phyloP scores from a whole-genome alignment of 1,140 invertebrate species.

The Drosophila busckii region DNA sequence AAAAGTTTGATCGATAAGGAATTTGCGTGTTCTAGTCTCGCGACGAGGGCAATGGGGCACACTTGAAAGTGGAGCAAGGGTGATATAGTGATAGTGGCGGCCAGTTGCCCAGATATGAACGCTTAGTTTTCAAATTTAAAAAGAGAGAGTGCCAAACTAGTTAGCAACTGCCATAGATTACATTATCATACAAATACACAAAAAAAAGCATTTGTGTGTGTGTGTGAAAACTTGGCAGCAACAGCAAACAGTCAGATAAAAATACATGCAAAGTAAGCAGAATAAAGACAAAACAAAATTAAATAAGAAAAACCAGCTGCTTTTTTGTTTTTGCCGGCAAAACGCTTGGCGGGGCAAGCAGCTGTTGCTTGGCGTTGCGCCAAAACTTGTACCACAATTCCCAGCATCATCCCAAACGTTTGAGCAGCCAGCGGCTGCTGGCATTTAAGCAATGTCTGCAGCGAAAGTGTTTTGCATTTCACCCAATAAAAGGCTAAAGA shows the following conservation, averaged over 20 bases:
- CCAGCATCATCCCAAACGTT: conserved; percentile 14
- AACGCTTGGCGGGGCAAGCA: conserved; percentile 8
- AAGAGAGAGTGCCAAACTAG: conserved; percentile 12
- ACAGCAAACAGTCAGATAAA: conserved; percentile 35
- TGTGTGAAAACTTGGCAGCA: conserved; percentile 36
- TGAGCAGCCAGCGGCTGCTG: conserved; percentile 4
- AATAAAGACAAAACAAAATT: conserved; percentile 41
- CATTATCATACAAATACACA: conserved; percentile 43
- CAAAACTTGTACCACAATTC: conserved; percentile 29
- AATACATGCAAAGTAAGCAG: conserved; percentile 30
- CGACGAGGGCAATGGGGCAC: conserved; percentile 5
- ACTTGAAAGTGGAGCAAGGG: conserved; percentile 32
- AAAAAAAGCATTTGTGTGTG: conserved; percentile 9
- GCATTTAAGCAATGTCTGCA: conserved; percentile 57
- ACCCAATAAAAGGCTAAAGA: conserved; percentile 7
- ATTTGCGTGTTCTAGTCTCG: conserved; percentile 54
- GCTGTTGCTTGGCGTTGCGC: conserved; percentile 31
- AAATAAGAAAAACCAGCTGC: conserved; percentile 37
- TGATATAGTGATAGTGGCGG: conserved; percentile 31
- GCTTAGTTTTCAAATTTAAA: too few species aligned
- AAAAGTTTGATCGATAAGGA: conserved; percentile 73
- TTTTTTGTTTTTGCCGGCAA: conserved; percentile 12
- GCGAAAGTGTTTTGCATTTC: conserved; percentile 54
- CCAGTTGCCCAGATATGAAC: conserved; percentile 50
- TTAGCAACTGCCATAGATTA: conserved; percentile 33